phyloP scores from a whole-genome alignment of 2,797 vertebrate genomes.

The Rallus crepitans region DNA sequence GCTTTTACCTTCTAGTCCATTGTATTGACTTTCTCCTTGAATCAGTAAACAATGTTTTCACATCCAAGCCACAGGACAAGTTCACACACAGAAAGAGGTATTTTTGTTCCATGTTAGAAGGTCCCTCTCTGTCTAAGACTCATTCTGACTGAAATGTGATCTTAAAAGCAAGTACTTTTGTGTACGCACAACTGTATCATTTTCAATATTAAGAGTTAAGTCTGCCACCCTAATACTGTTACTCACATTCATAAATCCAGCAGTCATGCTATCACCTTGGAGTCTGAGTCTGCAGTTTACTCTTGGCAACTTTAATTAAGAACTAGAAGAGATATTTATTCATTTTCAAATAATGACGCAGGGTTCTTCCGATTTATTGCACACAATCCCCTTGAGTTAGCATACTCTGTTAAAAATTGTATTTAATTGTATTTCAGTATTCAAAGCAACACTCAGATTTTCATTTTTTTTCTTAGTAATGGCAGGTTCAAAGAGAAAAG shows the following conservation, averaged over 20 bases:
- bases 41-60: neutral
- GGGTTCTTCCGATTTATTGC: neutral
- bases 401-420: neutral
- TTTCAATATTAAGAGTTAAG: neutral
- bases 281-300: neutral
- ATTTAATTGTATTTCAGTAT: neutral
- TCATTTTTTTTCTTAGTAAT: neutral
- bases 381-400: neutral
- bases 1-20: slow-evolving; percentile 13
- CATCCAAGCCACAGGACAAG: neutral
- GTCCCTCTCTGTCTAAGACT: neutral
- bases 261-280: neutral
- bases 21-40: slow-evolving; percentile 42
- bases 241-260: neutral
- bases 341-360: neutral
- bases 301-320: neutral
- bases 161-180: neutral
- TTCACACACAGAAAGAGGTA: neutral
- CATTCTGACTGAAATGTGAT: neutral
- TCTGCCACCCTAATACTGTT: neutral
- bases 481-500: neutral
- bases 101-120: neutral
- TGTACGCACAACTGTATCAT: neutral
- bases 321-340: neutral
- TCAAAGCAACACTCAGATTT: neutral